phyloP scores from a whole-genome alignment of 2,113 vertebrate genomes.

The Acrocephalus kingi region DNA sequence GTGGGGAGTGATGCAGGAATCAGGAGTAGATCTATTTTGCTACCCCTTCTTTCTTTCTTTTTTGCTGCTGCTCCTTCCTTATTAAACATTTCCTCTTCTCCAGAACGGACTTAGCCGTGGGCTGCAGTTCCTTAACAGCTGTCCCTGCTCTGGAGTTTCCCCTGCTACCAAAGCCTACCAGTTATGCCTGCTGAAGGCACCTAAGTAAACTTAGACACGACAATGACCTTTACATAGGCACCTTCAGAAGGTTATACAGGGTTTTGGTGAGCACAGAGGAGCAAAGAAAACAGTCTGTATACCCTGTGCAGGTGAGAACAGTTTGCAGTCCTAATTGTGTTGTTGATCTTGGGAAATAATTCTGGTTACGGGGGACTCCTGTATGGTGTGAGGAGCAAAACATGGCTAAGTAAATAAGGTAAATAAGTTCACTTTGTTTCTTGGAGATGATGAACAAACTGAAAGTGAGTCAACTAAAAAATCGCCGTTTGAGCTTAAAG shows the following conservation, averaged over 20 bases:
- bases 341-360: neutral
- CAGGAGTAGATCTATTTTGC: neutral
- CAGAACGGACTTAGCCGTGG: neutral
- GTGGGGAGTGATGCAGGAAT: rapidly evolving
- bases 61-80: neutral
- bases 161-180: neutral
- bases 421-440: neutral
- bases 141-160: neutral
- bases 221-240: neutral
- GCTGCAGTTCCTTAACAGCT: neutral
- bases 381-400: neutral
- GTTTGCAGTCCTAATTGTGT: neutral
- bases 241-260: neutral
- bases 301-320: neutral
- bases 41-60: neutral
- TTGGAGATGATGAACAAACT: neutral
- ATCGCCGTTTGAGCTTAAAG: neutral
- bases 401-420: neutral
- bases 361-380: neutral
- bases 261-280: neutral
- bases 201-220: neutral
- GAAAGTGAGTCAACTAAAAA: neutral
- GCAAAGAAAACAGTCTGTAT: neutral
- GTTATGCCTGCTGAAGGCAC: neutral
- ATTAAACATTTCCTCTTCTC: neutral